A percentile compares a stretch with the other conserved stretches of the same genome.
phyloP scores from a whole-genome alignment of 2,113 vertebrate species.

The Machaerirhynchus nigripectus region DNA sequence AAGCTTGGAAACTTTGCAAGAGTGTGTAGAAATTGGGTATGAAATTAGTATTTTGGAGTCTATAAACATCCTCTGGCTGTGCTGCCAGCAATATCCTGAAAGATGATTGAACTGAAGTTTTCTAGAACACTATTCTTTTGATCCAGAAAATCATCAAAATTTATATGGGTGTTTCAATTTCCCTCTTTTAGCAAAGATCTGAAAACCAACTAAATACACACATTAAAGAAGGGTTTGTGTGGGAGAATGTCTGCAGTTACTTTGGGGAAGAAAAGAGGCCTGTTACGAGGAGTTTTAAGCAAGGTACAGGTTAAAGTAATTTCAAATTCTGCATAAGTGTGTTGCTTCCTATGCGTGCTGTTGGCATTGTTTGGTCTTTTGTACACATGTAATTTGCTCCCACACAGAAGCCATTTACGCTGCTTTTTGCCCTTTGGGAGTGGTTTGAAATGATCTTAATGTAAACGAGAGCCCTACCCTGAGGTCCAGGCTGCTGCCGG shows the following conservation, averaged over 20 bases:
- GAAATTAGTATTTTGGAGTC: background rate
- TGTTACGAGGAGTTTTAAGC: background rate
- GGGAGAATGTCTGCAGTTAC: background rate
- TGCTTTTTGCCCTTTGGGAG: conserved; percentile 18
- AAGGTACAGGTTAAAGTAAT: background rate
- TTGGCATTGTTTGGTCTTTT: conserved; percentile 13
- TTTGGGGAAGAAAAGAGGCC: background rate
- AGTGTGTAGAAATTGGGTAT: background rate
- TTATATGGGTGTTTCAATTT: background rate
- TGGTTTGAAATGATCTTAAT: conserved; percentile 2
- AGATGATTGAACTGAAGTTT: background rate
- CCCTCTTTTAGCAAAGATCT: background rate
- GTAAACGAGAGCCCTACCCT: background rate
- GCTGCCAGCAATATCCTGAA: background rate
- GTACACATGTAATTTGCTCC: background rate
- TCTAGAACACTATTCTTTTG: background rate
- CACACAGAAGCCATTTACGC: background rate
- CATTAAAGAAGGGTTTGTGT: background rate
- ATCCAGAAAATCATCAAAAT: background rate
- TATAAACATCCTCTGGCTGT: background rate
- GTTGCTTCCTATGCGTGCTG: background rate
- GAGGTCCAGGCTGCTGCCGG: background rate
- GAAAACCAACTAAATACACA: background rate
- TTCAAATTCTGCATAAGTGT: background rate
- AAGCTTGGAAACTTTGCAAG: background rate